Evolutionary conservation across 2,888 invertebrate genomes (phyloP), one percentile per base, ranked within the genome.

Genomic region (Hyposoter didymator): DNA sequence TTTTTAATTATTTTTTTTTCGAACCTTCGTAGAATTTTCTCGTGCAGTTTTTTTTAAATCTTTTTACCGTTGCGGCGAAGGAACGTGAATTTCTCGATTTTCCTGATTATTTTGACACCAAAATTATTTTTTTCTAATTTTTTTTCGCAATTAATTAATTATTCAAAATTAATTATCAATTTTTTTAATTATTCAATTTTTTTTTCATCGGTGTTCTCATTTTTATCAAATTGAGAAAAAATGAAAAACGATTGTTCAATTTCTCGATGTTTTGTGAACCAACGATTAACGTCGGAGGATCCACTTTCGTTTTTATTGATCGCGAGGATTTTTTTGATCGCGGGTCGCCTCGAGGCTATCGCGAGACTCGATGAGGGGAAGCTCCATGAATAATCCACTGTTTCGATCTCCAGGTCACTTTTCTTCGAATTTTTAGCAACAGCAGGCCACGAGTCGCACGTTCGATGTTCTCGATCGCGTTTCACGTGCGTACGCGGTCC

Each of bases 381-480:
- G 59, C 5, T 28, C 28, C 59, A 14, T 28, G 59, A 28, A 28
- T 59, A 14, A 59, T 73, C 39, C 1, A 59, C 74, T 14, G 70
- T 70, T 35, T 80, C 55, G 19, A 64, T 66, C 72, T 55, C 75
- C 64, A 47, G 70, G 70, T 35, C 32, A 55, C 19, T 64, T 55
- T 84, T 79, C 70, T 72, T n/a, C 35, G 84, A 84, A 84, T 76
- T 72, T 75, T 22, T 47, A 52, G 55, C 45, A 70, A 52, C 59
- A 52, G 55, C 45, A 64, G 47, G 45, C 64, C 12, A 52, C 64
- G 70, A 74, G 79, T 55, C 47, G 64, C 70, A 72, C 62, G 62
- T 43, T 43, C 43, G 17, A 74, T 59, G 19, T 49, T 55, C 39
- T 43, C 43, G 59, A 73, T 55, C 22, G 32, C n/a, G n/a, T n/a